Base-by-base conservation (phyloP, 2,113 vertebrate genomes). In the Onychostruthus taczanowskii region DNA sequence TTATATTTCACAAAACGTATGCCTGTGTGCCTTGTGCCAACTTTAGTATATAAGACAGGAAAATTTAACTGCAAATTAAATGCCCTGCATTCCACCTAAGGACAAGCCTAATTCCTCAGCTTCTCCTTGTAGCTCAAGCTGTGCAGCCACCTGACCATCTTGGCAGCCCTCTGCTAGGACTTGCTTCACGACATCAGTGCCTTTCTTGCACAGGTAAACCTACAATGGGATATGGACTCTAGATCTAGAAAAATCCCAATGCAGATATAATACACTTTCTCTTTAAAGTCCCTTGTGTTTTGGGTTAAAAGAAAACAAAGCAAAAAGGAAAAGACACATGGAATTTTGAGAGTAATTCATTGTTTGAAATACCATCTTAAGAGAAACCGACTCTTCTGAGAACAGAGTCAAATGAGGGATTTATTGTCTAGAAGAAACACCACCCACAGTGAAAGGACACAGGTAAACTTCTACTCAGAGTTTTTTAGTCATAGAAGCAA, bases 11-110 rank as follows among this genome's bases (percentile, higher is more conserved):
- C 77, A 90, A 95, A 93, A 87, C 0, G 3, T 35, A 73, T 55
- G 87, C 81, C 62, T 47, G 18, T 50, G 58, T 50, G 74, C 67
- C 77, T 96, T 1, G 0, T 43, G 50, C 55, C 72, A 80, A 43
- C 78, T 80, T 90, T 3, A 77, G 55, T 78, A 92, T n/a, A 59
- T 58, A 62, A 92, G 69, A 81, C 27, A 70, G 68, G 80, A 84
- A 94, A 84, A 84, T 41, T 63, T 43, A 56, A 74, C 23, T 78
- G 76, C 73, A 89, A 90, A 87, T 74, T 90, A 87, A 89, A 86
- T 47, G 43, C 43, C 90, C 41, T 63, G 50, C 72, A 55, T 23
- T 72, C 46, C 56, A 52, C 30, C 67, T 58, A 46, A 90, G 75
- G 68, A 90, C 83, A 92, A 82, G 49, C 8, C 11, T 43, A 59